Conservation (phyloP, 2,888 invertebrate genomes). For the Coelinius sp. region DNA sequence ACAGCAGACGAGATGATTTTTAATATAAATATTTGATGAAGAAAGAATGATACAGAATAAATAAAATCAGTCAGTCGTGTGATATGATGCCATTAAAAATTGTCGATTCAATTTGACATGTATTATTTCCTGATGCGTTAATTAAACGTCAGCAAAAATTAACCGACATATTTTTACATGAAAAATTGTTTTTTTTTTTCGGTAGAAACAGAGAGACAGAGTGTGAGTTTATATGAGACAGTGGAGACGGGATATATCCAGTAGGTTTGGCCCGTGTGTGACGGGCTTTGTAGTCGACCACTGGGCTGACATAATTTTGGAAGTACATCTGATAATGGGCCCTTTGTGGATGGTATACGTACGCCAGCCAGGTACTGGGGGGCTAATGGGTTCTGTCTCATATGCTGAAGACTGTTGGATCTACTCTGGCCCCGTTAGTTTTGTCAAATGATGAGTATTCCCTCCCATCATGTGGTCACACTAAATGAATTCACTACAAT, state of each 20-base stretch:
- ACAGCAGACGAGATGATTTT: no score
- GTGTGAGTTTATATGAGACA: constrained; percentile 9
- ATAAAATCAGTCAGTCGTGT: not conserved
- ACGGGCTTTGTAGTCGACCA: constrained; percentile 35
- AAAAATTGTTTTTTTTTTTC: not conserved
- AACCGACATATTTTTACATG: constrained; percentile 4
- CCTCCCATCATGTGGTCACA: not conserved
- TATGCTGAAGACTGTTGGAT: not conserved
- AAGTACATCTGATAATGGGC: constrained; percentile 46
- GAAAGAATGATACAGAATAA: no score
- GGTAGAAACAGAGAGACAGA: constrained; percentile 27
- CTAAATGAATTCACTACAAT: not conserved
- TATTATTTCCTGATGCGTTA: constrained; percentile 41
- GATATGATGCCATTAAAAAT: not conserved
- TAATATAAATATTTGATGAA: no score
- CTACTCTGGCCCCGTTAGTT: constrained; percentile 6
- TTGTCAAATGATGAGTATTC: constrained; percentile 3
- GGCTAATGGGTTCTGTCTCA: constrained; percentile 18
- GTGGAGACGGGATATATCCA: not conserved
- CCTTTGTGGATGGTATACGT: constrained; percentile 42
- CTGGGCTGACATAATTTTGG: constrained; percentile 45
- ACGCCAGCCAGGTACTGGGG: constrained; percentile 35
- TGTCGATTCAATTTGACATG: constrained; percentile 35
- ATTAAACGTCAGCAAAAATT: not conserved
- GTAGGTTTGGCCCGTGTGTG: constrained; percentile 14